Percentiles rank a stretch among this genome's conserved stretches.
Conservation (phyloP, 35 echinoderm and acorn worm species). For the Lytechinus pictus region DNA sequence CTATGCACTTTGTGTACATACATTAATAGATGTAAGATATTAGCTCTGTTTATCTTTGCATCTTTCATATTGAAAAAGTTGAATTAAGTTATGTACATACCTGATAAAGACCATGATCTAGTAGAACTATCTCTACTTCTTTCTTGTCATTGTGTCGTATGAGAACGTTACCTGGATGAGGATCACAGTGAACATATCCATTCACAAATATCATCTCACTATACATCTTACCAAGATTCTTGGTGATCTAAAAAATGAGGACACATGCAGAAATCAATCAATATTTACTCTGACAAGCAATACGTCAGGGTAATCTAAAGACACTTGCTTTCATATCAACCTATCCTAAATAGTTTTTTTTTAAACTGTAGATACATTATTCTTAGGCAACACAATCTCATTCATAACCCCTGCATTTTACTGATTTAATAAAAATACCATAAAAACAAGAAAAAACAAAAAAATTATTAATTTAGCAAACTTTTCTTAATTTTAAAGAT, state of each 20-base stretch:
- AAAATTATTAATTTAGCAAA: no score
- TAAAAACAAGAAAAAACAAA: no score
- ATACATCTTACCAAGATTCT: slow-evolving; percentile 88
- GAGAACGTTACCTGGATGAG: slow-evolving; percentile 94
- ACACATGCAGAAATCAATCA: background rate
- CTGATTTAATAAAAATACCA: no score
- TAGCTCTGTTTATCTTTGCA: no score
- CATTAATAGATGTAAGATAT: background rate
- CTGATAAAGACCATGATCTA: slow-evolving; percentile 98
- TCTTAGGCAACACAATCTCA: no score
- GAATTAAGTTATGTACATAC: slow-evolving; percentile 28
- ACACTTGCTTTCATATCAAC: no score
- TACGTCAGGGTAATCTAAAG: no score
- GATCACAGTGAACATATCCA: slow-evolving; percentile 97
- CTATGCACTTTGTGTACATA: background rate
- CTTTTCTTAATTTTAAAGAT: no score
- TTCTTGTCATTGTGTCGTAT: slow-evolving; percentile 70
- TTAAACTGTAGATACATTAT: no score
- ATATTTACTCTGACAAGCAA: background rate
- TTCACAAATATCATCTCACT: slow-evolving; percentile 99
- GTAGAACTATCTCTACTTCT: slow-evolving; percentile 81
- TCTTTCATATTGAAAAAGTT: no score
- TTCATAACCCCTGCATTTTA: no score
- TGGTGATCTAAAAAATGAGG: slow-evolving; percentile 71
- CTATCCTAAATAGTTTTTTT: no score